A percentile compares a stretch with the other conserved stretches of the same genome.
These are phyloP conservation scores for Cheirogaleus major DNA, from an alignment of 2,797 vertebrate genomes.

Conservation along the genomic window DNA sequence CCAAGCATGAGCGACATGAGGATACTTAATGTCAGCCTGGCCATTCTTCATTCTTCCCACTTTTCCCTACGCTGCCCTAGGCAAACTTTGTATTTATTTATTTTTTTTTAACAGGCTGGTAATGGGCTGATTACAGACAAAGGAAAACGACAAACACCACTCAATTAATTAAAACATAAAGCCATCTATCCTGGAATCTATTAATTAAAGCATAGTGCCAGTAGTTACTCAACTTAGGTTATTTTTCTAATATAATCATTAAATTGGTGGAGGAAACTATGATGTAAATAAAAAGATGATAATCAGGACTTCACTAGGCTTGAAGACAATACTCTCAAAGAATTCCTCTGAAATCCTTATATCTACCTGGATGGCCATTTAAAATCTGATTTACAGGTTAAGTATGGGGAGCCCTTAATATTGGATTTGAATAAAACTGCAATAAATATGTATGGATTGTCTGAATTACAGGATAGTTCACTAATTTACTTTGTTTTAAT, in stretches of 20 bases:
- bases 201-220: slow-evolving; percentile 26
- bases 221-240: background rate
- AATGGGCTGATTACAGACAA: background rate
- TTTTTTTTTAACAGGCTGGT: background rate
- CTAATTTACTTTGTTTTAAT: slow-evolving; percentile 38
- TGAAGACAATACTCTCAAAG: background rate
- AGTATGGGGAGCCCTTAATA: slow-evolving; percentile 38
- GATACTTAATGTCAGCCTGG: background rate
- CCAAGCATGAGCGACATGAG: background rate
- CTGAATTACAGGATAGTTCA: background rate
- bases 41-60: background rate
- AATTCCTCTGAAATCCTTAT: background rate
- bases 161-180: slow-evolving; percentile 44
- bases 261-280: background rate
- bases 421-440: slow-evolving; percentile 63
- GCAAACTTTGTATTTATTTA: background rate
- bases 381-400: slow-evolving; percentile 61
- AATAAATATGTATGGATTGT: slow-evolving; percentile 45
- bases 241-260: slow-evolving; percentile 35
- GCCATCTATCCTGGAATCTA: background rate
- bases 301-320: background rate
- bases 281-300: background rate
- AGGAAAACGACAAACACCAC: background rate
- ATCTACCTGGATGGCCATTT: background rate
- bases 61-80: background rate